Base-by-base conservation (phyloP, 2,888 invertebrate species). In the Pristionchus mayeri region DNA sequence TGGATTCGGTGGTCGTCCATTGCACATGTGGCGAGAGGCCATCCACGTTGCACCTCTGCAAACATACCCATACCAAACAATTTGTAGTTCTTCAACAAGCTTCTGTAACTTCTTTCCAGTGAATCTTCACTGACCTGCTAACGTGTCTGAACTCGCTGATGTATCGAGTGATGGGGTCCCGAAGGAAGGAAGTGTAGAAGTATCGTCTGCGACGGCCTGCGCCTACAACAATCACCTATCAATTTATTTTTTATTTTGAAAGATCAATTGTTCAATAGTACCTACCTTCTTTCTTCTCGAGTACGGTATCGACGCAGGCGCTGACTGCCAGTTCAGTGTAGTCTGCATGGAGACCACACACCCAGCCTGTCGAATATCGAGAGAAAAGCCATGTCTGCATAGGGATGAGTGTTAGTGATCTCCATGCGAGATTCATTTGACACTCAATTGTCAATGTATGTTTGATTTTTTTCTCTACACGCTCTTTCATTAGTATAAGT, bases 131-230 rank as follows among this genome's bases (percentile, higher is more conserved):
- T 24, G 94, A 94, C 44, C 98, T 95, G 93, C 97, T 96, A 78
- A 98, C 98, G 94, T 99, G 99, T 67, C 97, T 95, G 94, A 96
- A 99, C 94, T 99, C 99, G 85, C 98, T 98, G 92, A 99, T 94
- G 94, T 97, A 99, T 90, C 97, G 95, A 84, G 96, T 95, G 63
- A 98, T 96, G 0, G 99, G 99, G 93, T 98, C 97, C 87, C 99
- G 95, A 79, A 99, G 95, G 88, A 99, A 95, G 7, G 98, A 97
- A 89, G 98, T 97, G 94, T 98, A 98, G 94, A 97, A 97, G 94
- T 98, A 98, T 91, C 98, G 90, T 37, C 92, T 87, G 60, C 89
- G 89, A 60, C 84, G 85, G 34, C 89, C 90, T 11, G 84, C 95
- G 93, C 91, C 92, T 93, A 67, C 85, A 86, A 86, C 92, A 24